Evolutionary conservation across 2,797 vertebrate species (phyloP).

Genomic region (Protonibea diacanthus): DNA sequence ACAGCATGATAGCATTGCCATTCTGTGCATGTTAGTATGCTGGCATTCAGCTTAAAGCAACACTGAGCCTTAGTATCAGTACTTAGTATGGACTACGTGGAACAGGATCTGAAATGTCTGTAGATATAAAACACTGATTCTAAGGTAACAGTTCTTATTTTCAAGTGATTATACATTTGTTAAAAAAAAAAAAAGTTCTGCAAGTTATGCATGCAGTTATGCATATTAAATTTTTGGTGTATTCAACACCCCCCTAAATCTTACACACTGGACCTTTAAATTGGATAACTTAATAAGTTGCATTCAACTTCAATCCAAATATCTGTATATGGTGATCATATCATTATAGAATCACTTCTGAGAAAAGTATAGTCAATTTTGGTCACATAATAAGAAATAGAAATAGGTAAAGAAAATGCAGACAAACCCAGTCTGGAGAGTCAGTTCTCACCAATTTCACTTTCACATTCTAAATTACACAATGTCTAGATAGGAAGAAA

Average conservation of each 20-base stretch:
- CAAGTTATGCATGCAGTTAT: too few species aligned
- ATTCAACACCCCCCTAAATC: too few species aligned
- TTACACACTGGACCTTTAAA: not conserved
- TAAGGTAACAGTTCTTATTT: too few species aligned
- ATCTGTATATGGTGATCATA: not conserved
- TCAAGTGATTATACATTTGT: too few species aligned
- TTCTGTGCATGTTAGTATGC: not conserved
- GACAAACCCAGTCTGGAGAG: slow-evolving; percentile 3
- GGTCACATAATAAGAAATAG: not conserved
- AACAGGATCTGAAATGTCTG: too few species aligned
- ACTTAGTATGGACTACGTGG: not conserved
- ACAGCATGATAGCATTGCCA: not conserved
- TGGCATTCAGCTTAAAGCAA: not conserved
- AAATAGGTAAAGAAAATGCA: slow-evolving; percentile 19
- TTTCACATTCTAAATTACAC: slow-evolving; percentile 45
- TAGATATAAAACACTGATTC: too few species aligned
- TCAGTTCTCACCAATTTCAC: slow-evolving; percentile 30
- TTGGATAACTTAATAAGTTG: not conserved
- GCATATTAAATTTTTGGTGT: too few species aligned
- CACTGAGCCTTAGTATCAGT: not conserved
- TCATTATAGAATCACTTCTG: not conserved
- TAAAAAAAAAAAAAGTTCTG: too few species aligned
- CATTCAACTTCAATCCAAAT: not conserved
- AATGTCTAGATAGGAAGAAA: slow-evolving; percentile 40
- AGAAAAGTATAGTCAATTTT: not conserved